Evolutionary conservation across 2,113 vertebrate species (phyloP).

Genomic region (Chamaea fasciata): DNA sequence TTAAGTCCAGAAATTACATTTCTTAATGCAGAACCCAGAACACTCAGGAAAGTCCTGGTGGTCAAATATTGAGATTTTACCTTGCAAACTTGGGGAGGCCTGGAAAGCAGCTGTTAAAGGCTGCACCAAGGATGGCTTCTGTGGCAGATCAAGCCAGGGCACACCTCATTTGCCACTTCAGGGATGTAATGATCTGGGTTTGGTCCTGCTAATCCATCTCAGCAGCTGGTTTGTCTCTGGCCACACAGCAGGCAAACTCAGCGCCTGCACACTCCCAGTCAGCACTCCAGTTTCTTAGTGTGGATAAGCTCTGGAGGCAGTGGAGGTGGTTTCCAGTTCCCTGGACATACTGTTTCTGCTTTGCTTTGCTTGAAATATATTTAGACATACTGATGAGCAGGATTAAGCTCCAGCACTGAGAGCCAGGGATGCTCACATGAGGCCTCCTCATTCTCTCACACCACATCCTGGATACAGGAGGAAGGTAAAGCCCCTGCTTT

Average conservation of each 20-base stretch:
- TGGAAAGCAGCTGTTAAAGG: neutral
- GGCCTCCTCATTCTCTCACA: neutral
- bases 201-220: neutral
- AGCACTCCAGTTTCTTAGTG: neutral
- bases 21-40: neutral
- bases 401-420: neutral
- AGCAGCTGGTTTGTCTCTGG: neutral
- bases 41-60: neutral
- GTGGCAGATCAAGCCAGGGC: neutral
- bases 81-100: neutral
- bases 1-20: neutral
- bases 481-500: neutral
- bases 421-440: neutral
- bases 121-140: neutral
- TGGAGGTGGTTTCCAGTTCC: neutral
- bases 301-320: neutral
- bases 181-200: neutral
- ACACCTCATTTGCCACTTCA: neutral
- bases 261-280: neutral
- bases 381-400: neutral
- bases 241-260: neutral
- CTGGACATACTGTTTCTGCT: neutral
- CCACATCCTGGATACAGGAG: neutral
- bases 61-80: neutral
- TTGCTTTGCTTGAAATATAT: neutral